A percentile compares a stretch with the other conserved stretches of the same genome.
phyloP scores from a whole-genome alignment of 2,888 invertebrate species.

The Nycteola revayana region DNA sequence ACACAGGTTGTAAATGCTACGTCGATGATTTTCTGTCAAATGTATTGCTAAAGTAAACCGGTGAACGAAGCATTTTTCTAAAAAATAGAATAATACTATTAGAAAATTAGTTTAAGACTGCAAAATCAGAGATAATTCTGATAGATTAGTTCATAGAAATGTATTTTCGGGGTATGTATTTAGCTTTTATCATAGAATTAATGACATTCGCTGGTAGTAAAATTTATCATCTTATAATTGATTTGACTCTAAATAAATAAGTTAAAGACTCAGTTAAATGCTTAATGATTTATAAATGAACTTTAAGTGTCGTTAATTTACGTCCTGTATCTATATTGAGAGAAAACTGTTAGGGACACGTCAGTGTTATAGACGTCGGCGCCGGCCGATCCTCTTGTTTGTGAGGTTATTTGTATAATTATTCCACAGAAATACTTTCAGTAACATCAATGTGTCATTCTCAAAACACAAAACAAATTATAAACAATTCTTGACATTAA shows the following conservation, averaged over 20 bases:
- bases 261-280: too few species aligned
- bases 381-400: slow-evolving; percentile 19
- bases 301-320: too few species aligned
- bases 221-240: too few species aligned
- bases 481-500: too few species aligned
- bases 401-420: slow-evolving; percentile 37
- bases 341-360: slow-evolving; percentile 49
- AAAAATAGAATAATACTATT: slow-evolving; percentile 21
- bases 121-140: slow-evolving; percentile 29
- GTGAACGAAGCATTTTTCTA: slow-evolving; percentile 19
- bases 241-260: too few species aligned
- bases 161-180: slow-evolving; percentile 51
- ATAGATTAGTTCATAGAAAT: slow-evolving; percentile 37
- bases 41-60: slow-evolving; percentile 38
- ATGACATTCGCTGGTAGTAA: slow-evolving; percentile 20
- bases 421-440: too few species aligned
- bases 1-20: slow-evolving; percentile 45
- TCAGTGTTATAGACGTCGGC: slow-evolving; percentile 44
- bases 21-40: slow-evolving; percentile 64
- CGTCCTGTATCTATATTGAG: neutral
- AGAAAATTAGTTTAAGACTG: slow-evolving; percentile 19
- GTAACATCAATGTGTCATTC: too few species aligned
- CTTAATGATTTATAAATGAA: too few species aligned
- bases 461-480: too few species aligned
- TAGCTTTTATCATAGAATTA: slow-evolving; percentile 13